phyloP scores from a whole-genome alignment of 2,113 vertebrate species.

The Crotalus tigris region DNA sequence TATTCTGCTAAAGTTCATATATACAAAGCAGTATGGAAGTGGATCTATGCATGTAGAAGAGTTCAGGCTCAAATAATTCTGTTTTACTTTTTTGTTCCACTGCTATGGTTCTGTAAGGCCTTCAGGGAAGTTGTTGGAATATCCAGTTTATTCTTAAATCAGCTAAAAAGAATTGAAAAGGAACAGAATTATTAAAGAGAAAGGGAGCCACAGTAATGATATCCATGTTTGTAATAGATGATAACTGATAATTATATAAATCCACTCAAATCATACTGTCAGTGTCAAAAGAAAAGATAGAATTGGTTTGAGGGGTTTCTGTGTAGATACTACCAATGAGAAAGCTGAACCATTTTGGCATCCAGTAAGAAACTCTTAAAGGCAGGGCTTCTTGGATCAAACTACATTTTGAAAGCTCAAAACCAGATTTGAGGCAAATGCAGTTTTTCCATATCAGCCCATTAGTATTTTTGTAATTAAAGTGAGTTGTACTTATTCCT shows the following conservation, averaged over 20 bases:
- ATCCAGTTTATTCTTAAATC: background rate
- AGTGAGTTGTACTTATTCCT: background rate
- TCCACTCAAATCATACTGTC: background rate
- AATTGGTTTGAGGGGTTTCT: background rate
- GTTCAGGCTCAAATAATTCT: background rate
- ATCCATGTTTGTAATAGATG: background rate
- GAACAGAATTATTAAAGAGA: background rate
- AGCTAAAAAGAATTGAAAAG: background rate
- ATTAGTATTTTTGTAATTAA: background rate
- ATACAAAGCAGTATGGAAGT: background rate
- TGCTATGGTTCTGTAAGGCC: background rate
- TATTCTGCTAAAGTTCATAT: background rate
- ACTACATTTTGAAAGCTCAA: background rate
- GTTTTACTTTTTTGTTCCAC: background rate
- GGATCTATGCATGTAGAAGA: background rate
- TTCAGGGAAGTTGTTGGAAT: background rate
- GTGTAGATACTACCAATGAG: background rate
- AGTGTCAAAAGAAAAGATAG: background rate
- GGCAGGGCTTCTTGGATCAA: background rate
- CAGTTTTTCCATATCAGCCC: background rate
- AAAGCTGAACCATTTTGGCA: background rate
- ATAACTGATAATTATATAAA: background rate
- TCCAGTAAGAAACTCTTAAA: background rate
- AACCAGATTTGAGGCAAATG: background rate
- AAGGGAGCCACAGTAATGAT: background rate